Conservation (phyloP, 2,113 vertebrate species). For the Erythrolamprus reginae region DNA sequence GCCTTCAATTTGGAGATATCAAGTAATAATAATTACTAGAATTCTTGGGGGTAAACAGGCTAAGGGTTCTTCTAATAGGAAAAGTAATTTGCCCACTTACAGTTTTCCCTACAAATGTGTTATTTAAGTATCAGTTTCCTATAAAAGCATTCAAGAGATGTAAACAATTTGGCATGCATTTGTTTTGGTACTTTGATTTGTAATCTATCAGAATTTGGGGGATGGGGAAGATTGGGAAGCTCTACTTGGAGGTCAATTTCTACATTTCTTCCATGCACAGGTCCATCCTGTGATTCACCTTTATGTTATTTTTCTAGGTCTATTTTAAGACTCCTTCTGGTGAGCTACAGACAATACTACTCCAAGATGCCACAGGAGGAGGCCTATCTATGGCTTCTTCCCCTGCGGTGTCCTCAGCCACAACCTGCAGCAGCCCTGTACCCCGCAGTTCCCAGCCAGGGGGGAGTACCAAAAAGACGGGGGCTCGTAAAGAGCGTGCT, state of each 20-base stretch:
- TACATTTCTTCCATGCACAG: neutral
- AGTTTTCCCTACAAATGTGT: neutral
- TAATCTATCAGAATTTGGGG: neutral
- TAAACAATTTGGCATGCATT: neutral
- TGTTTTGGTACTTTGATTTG: neutral
- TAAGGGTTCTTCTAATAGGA: neutral
- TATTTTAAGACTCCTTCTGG: slow-evolving; percentile 85
- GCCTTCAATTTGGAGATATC: neutral
- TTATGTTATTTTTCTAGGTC: slow-evolving; percentile 65
- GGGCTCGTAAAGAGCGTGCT: slow-evolving; percentile 79
- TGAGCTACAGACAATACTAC: slow-evolving; percentile 85
- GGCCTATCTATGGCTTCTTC: slow-evolving; percentile 62
- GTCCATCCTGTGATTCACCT: neutral
- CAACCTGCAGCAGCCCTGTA: slow-evolving; percentile 56
- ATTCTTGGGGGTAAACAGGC: neutral
- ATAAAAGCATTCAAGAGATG: neutral
- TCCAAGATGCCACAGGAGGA: slow-evolving; percentile 75
- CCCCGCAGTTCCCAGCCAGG: slow-evolving; percentile 40
- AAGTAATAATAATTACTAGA: neutral
- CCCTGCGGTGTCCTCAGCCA: slow-evolving; percentile 59
- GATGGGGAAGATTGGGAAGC: neutral
- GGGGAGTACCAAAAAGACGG: slow-evolving; percentile 62
- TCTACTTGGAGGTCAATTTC: neutral
- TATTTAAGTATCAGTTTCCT: neutral
- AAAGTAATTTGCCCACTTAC: neutral